A percentile compares a stretch with the other conserved stretches of the same genome.
Evolutionary conservation across 2,113 vertebrate species (phyloP).

Genomic region (Salvator merianae): DNA sequence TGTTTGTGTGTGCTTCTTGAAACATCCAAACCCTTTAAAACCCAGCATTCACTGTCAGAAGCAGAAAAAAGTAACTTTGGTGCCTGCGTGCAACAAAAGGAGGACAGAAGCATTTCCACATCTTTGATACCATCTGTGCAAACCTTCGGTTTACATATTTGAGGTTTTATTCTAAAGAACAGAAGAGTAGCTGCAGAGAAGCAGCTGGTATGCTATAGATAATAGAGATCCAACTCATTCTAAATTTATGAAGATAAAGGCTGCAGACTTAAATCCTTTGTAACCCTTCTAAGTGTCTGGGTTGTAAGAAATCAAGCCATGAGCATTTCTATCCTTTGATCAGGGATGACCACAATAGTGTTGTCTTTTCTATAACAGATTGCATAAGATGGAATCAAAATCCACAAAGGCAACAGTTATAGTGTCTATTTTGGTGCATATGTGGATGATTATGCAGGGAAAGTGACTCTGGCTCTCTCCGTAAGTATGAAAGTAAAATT

Average conservation of each 20-base stretch:
- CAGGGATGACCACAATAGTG: background rate
- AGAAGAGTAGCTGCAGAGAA: constrained; percentile 9
- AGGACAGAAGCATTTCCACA: constrained; percentile 14
- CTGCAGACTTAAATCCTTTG: background rate
- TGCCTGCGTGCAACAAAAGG: background rate
- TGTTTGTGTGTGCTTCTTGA: background rate
- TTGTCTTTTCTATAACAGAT: background rate
- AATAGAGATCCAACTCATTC: background rate
- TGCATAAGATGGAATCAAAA: background rate
- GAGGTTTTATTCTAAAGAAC: constrained; percentile 28
- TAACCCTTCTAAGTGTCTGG: background rate
- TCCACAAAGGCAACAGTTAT: background rate
- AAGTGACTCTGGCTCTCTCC: background rate
- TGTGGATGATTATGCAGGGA: background rate
- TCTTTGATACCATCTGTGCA: constrained; percentile 18
- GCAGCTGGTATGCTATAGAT: constrained; percentile 10
- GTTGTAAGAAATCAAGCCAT: background rate
- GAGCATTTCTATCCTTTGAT: background rate
- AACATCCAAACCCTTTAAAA: background rate
- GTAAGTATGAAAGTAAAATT: too few species aligned
- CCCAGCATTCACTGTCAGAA: background rate
- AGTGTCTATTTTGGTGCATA: background rate
- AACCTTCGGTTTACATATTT: constrained; percentile 15
- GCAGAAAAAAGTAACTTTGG: background rate
- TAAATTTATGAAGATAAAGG: background rate